Evolutionary conservation across 2,113 vertebrate genomes (phyloP).

Genomic region (Aleadryas rufinucha): DNA sequence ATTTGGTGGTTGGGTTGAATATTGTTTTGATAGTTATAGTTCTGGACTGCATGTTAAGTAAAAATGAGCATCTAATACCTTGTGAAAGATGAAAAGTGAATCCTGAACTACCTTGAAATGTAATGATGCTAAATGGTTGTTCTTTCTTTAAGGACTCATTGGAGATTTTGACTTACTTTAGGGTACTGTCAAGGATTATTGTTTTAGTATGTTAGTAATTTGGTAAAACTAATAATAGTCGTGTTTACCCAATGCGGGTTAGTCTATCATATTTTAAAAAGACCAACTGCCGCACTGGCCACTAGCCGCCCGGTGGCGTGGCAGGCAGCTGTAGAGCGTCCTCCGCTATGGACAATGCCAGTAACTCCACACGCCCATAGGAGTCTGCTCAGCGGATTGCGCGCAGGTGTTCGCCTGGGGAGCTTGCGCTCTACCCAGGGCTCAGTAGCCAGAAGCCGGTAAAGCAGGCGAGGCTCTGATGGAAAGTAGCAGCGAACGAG

Average conservation of each 20-base stretch:
- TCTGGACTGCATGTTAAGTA: conserved; percentile 19
- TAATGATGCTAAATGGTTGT: neutral
- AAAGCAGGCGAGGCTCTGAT: no score
- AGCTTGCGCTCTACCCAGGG: no score
- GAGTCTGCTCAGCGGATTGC: no score
- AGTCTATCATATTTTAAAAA: neutral
- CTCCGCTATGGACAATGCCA: no score
- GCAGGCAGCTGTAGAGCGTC: no score
- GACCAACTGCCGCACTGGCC: no score
- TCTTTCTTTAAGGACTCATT: neutral
- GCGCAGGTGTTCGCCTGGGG: no score
- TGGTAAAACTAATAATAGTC: neutral
- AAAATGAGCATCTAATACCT: conserved; percentile 21
- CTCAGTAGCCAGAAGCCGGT: no score
- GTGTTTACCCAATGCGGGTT: neutral
- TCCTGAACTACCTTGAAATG: conserved; percentile 13
- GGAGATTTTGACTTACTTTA: neutral
- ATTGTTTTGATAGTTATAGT: conserved; percentile 13
- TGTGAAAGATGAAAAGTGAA: neutral
- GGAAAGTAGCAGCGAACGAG: no score
- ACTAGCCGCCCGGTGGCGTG: no score
- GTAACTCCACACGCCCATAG: no score
- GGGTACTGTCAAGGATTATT: neutral
- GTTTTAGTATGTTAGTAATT: neutral
- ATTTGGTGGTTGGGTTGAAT: conserved; percentile 49